Conservation (phyloP, 2,888 invertebrate species). For the Resseliella maxima region DNA sequence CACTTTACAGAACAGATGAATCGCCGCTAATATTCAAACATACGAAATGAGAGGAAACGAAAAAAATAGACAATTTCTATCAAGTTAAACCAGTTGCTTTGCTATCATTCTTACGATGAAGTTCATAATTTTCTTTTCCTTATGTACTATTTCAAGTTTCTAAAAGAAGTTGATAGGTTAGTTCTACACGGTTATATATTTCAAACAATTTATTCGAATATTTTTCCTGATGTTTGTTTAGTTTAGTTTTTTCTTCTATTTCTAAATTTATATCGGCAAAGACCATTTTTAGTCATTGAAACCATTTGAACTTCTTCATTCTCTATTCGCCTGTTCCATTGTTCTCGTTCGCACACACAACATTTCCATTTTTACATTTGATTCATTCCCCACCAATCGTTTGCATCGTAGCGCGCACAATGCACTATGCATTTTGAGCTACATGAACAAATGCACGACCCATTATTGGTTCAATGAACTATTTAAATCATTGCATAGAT, state of each 20-base stretch:
- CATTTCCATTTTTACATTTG: not conserved
- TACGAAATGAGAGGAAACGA: not conserved
- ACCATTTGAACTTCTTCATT: not conserved
- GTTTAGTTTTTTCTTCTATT: not conserved
- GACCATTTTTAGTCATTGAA: not conserved
- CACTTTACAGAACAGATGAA: too few relatives aligned
- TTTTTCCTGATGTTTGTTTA: not conserved
- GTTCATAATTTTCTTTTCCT: too few relatives aligned
- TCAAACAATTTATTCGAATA: not conserved
- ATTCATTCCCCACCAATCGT: not conserved
- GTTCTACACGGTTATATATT: not conserved
- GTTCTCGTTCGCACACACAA: not conserved
- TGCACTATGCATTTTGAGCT: not conserved
- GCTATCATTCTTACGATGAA: not conserved
- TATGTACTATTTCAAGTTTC: not conserved
- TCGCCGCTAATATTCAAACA: not conserved
- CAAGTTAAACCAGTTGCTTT: constrained; percentile 2
- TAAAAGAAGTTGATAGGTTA: not conserved
- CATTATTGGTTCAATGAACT: constrained; percentile 36
- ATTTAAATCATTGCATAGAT: constrained; percentile 40
- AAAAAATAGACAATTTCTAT: not conserved
- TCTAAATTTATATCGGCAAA: not conserved
- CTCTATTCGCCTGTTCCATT: not conserved
- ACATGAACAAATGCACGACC: not conserved
- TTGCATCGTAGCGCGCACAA: not conserved